Conservation (phyloP, 2,888 invertebrate species). For the Scaptodrosophila latifasciaeformis region DNA sequence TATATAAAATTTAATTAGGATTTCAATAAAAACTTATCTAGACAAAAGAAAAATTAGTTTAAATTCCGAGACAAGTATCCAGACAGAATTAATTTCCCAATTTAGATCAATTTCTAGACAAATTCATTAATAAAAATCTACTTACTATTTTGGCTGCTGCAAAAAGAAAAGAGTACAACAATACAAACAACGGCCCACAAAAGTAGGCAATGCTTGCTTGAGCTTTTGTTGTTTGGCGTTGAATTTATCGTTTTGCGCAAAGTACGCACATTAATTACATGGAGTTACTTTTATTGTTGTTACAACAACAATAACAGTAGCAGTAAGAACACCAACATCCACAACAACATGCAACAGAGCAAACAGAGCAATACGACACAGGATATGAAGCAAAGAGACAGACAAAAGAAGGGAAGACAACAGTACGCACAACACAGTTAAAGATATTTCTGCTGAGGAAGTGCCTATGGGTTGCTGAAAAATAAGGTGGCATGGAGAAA, state of each 20-base stretch:
- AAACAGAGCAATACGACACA: too few species aligned
- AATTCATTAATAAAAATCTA: too few species aligned
- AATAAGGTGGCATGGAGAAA: too few species aligned
- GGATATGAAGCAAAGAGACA: too few species aligned
- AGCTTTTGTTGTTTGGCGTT: slow-evolving; percentile 23
- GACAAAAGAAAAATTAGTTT: too few species aligned
- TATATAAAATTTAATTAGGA: too few species aligned
- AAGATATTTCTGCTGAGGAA: not conserved
- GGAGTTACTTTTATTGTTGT: slow-evolving; percentile 68
- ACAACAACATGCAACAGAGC: slow-evolving; percentile 42
- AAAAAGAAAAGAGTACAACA: slow-evolving; percentile 14
- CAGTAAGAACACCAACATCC: slow-evolving; percentile 8
- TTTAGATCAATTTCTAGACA: too few species aligned
- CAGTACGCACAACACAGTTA: slow-evolving; percentile 13
- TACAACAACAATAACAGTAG: slow-evolving; percentile 13
- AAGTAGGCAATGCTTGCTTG: slow-evolving; percentile 46
- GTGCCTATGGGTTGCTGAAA: not conserved
- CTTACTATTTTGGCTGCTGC: too few species aligned
- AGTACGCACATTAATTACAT: slow-evolving; percentile 68
- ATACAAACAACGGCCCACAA: slow-evolving; percentile 35
- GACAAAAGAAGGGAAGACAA: slow-evolving; percentile 4
- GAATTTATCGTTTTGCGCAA: slow-evolving; percentile 65
- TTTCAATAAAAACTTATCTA: too few species aligned
- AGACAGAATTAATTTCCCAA: too few species aligned
- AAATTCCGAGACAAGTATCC: too few species aligned